Conservation (phyloP, 2,113 vertebrate species). For the Panthera uncia region DNA sequence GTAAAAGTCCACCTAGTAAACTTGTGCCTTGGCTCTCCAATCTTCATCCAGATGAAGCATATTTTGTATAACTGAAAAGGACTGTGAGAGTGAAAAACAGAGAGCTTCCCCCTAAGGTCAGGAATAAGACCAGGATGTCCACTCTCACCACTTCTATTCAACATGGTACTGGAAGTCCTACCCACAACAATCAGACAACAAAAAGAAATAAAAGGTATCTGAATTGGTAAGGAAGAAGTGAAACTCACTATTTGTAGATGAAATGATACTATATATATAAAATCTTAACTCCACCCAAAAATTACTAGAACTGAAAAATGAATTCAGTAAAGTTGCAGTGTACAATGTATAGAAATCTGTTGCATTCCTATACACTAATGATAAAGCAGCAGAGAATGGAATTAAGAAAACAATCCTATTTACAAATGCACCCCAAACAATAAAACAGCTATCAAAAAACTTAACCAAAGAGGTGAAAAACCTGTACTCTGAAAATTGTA, state of each 20-base stretch:
- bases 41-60: not conserved
- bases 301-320: not conserved
- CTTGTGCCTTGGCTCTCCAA: not conserved
- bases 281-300: not conserved
- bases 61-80: not conserved
- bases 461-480: not conserved
- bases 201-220: not conserved
- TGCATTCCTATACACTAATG: not conserved
- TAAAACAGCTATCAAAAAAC: not conserved
- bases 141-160: not conserved
- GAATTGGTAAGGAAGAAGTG: not conserved
- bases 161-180: not conserved
- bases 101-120: not conserved
- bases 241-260: not conserved
- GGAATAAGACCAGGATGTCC: not conserved
- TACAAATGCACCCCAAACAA: not conserved
- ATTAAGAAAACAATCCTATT: not conserved
- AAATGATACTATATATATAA: not conserved
- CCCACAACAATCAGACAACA: not conserved
- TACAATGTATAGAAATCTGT: not conserved
- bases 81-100: not conserved
- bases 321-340: not conserved
- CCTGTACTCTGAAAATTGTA: not conserved
- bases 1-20: not conserved
- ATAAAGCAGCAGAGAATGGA: not conserved